A percentile compares a stretch with the other conserved stretches of the same genome.
Evolutionary conservation across 2,113 vertebrate species (phyloP).

Genomic region (Ovis canadensis): DNA sequence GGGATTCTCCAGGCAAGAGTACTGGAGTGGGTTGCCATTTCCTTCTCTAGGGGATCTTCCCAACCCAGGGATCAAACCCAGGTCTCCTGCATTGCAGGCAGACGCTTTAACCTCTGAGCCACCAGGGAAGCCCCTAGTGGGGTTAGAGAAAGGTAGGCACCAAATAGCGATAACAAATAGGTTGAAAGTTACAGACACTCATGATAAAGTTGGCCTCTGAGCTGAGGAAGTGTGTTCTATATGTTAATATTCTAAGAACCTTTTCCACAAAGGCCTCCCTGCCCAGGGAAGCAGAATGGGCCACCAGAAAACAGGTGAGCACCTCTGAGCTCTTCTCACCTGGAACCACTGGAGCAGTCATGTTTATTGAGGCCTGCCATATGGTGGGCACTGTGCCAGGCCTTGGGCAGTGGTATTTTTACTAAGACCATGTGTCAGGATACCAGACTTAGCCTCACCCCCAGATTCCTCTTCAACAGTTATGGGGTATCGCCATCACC

Average conservation of each 20-base stretch:
- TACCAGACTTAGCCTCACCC: not conserved
- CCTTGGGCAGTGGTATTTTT: not conserved
- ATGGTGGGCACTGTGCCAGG: not conserved
- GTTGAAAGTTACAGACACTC: not conserved
- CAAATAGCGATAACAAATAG: not conserved
- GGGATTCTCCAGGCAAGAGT: too few species aligned
- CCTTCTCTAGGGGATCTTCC: too few species aligned
- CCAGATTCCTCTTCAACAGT: not conserved
- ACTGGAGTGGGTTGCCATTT: too few species aligned
- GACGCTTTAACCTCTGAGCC: too few species aligned
- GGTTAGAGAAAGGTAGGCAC: not conserved
- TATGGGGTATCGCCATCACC: not conserved
- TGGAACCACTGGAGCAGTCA: not conserved
- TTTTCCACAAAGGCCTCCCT: not conserved
- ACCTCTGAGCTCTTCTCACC: not conserved
- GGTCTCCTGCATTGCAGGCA: too few species aligned
- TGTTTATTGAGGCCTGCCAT: not conserved
- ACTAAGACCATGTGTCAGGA: not conserved
- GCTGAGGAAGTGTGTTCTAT: not conserved
- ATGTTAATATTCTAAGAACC: not conserved
- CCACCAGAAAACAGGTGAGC: not conserved
- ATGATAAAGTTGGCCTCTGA: not conserved
- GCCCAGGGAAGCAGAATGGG: not conserved
- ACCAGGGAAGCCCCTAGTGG: not conserved
- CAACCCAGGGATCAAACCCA: too few species aligned